Base-by-base conservation (phyloP, 2,888 invertebrate genomes). In the Encarsia formosa region DNA sequence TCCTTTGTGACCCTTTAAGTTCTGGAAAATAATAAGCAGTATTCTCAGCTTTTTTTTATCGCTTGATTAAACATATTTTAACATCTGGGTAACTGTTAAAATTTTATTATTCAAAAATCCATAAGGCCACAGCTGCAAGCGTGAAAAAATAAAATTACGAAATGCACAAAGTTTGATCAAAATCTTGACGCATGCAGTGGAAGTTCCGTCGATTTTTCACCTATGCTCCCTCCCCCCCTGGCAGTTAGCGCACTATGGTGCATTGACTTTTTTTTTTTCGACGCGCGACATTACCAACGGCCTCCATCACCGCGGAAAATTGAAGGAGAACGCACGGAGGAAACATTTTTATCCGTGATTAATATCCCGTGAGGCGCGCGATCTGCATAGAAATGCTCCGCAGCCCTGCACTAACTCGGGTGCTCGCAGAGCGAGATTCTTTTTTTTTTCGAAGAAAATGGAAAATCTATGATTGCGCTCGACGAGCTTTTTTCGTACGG, bases 401-500 rank as follows among this genome's bases (percentile, higher is more conserved):
- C n/a, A 13, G 50, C 45, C 50, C n/a, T n/a, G n/a, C n/a, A n/a
- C n/a, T n/a, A n/a, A n/a, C n/a, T n/a, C n/a, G 49, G 52, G 37
- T 54, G 52, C 57, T 56, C 57, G 61, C 56, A 52, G 47, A 49
- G 26, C 22, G 31, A 4, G 38, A 23, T 16, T 5, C 13, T 37
- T 13, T n/a, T n/a, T n/a, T n/a, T n/a, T n/a, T n/a, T 18, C 8
- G 24, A 19, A 18, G 58, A 58, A 61, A 65, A 63, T 63, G 61
- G 60, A 61, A 64, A 64, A 64, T 63, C 62, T 63, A 60, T 60
- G 63, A 59, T 62, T 61, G 58, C 54, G 48, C 49, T 47, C 40
- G 35, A n/a, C n/a, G n/a, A n/a, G n/a, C n/a, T n/a, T n/a, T n/a
- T n/a, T n/a, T n/a, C n/a, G n/a, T n/a, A n/a, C n/a, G n/a, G n/a